Evolutionary conservation across 2,797 vertebrate species (phyloP), one percentile per base, ranked within the genome.

Genomic region (Amblyraja radiata): DNA sequence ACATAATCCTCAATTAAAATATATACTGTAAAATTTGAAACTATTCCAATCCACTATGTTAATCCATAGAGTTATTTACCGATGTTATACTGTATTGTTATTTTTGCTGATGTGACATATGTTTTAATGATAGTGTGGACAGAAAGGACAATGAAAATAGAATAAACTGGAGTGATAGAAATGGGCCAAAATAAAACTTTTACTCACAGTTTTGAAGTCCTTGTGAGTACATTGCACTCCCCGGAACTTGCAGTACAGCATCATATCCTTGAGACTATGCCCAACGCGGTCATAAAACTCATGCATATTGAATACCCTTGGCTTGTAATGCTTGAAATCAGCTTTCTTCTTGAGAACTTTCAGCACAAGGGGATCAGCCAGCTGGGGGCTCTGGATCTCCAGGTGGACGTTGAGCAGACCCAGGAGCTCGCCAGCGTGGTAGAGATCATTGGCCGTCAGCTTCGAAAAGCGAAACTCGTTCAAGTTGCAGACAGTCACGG

Each of bases 181-280:
- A 32, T 86, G 83, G 58, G 61, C 0, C 61, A 1, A 14, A 65
- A 1, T 9, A 32, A 88, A 88, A 88, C 71, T 92, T 92, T 92
- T 92, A 99, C 99, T 99, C 96, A 99, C 99, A 6, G 98, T 97
- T 97, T 97, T 98, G 98, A 99, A 99, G 97, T 99, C 98, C 46
- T 95, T 96, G 93, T 97, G 96, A 96, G 95, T 97, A 93, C 99
- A 99, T 94, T 99, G 98, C 94, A 98, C 98, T 46, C 99, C 99
- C 94, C 98, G 98, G 96, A 98, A 99, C 94, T 98, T 98, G 95
- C 99, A 99, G 95, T 98, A 99, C 13, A 99, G 97, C 97, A 99
- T 98, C 99, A 99, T 99, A 94, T 99, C 98, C 95, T 97, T 97
- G 93, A 99, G 96, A 96, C 99, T 98, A 0, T 99, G 99, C 93